These are phyloP conservation scores for Bombus confusus DNA, from an alignment of 1,140 invertebrate species.

Conservation along the genomic window DNA sequence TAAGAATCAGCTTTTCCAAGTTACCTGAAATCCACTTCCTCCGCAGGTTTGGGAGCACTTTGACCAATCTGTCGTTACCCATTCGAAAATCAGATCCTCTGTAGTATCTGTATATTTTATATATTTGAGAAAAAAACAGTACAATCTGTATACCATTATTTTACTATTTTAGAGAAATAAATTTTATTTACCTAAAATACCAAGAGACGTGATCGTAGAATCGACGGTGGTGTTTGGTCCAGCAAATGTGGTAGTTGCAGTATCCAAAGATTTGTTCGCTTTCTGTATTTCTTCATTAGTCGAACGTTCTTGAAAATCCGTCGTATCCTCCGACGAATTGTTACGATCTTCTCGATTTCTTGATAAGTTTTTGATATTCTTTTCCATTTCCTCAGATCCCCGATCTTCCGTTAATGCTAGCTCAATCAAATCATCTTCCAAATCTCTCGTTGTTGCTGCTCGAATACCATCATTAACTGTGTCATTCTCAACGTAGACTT, in stretches of 20 bases:
- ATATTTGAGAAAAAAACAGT: constrained; percentile 3
- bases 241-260: not conserved
- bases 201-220: constrained; percentile 32
- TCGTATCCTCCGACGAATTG: constrained; percentile 5
- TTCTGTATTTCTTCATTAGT: constrained; percentile 11
- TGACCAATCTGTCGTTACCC: constrained; percentile 92
- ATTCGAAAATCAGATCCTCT: constrained; percentile 88
- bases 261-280: constrained; percentile 19
- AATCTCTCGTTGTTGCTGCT: constrained; percentile 12
- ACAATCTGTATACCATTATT: not conserved
- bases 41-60: constrained; percentile 94
- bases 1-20: not conserved
- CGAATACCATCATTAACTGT: constrained; percentile 40
- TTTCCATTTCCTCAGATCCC: not conserved
- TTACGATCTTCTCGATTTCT: constrained; percentile 15
- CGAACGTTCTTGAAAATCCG: constrained; percentile 25
- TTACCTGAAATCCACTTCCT: constrained; percentile 87
- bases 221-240: constrained; percentile 30
- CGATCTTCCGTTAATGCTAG: constrained; percentile 33
- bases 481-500: constrained; percentile 34
- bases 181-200: constrained; percentile 63
- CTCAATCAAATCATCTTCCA: constrained; percentile 42
- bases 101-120: constrained; percentile 64
- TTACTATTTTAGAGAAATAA: constrained; percentile 4
- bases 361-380: constrained; percentile 27